Evolutionary conservation across 1,140 invertebrate species (phyloP).

Genomic region (Calycopis cecrops): DNA sequence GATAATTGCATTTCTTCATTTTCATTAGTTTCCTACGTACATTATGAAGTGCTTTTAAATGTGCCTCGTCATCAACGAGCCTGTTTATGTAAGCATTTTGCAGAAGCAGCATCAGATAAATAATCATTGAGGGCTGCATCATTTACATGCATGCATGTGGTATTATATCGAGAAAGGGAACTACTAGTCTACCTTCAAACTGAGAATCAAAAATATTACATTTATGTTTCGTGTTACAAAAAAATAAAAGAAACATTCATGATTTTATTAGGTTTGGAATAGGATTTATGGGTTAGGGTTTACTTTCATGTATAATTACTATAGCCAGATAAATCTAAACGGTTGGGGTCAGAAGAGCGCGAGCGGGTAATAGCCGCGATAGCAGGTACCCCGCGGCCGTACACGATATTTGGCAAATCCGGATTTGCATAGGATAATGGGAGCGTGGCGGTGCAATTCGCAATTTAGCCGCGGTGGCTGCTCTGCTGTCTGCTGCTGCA

Average conservation of each 20-base stretch:
- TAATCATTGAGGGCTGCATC: too few species aligned
- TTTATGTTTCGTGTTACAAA: too few species aligned
- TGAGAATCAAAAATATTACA: too few species aligned
- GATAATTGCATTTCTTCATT: slow-evolving; percentile 54
- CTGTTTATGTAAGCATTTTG: neutral
- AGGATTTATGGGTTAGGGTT: too few species aligned
- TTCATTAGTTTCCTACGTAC: slow-evolving; percentile 37
- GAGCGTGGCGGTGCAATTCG: slow-evolving; percentile 39
- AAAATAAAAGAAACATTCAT: too few species aligned
- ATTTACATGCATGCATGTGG: too few species aligned
- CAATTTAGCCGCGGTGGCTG: slow-evolving; percentile 32
- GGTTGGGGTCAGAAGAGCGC: slow-evolving; percentile 24
- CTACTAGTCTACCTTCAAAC: too few species aligned
- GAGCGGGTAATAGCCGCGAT: slow-evolving; percentile 66
- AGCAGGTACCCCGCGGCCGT: slow-evolving; percentile 57
- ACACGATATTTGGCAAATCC: slow-evolving; percentile 66
- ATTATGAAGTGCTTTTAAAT: slow-evolving; percentile 6
- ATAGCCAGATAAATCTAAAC: too few species aligned
- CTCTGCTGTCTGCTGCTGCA: neutral
- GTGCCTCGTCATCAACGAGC: neutral
- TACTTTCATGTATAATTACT: too few species aligned
- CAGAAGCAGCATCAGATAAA: too few species aligned
- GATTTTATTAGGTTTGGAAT: too few species aligned
- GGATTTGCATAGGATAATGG: slow-evolving; percentile 73
- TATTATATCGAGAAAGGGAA: too few species aligned